These are phyloP conservation scores for Bradypus variegatus DNA, from an alignment of 2,797 vertebrate species.

Conservation along the genomic window DNA sequence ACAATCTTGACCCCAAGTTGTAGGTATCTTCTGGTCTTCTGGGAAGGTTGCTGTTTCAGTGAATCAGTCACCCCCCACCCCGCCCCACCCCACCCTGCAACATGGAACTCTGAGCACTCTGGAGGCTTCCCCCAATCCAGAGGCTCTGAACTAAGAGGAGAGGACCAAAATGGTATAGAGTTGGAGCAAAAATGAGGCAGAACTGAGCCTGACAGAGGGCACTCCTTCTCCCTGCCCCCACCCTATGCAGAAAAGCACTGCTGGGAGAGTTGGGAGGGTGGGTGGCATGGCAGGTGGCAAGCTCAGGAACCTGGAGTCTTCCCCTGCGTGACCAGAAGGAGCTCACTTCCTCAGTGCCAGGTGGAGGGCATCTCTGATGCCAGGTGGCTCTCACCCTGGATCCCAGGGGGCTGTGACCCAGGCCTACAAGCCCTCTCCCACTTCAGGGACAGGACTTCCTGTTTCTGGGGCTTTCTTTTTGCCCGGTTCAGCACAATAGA, in stretches of 20 bases:
- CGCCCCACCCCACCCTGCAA: neutral
- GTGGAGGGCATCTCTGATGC: neutral
- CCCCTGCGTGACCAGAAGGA: neutral
- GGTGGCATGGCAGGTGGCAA: neutral
- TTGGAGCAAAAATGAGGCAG: neutral
- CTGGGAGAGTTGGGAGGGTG: neutral
- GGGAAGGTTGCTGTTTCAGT: neutral
- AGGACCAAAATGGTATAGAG: neutral
- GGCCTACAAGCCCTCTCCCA: neutral
- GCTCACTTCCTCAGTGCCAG: neutral
- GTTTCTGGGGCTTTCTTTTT: slow-evolving; percentile 45
- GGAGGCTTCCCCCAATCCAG: neutral
- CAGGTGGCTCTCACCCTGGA: neutral
- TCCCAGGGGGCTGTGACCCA: slow-evolving; percentile 26
- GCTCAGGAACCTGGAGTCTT: neutral
- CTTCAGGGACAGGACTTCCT: slow-evolving; percentile 29
- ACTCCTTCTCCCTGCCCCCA: neutral
- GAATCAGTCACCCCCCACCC: neutral
- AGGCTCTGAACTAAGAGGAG: neutral
- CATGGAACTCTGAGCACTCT: neutral
- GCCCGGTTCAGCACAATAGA: slow-evolving; percentile 54
- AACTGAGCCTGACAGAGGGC: neutral
- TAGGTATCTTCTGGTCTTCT: neutral
- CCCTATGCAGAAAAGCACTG: neutral
- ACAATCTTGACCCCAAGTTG: neutral